A percentile compares a stretch with the other conserved stretches of the same genome.
These are phyloP conservation scores for Corythornis vintsioides DNA, from an alignment of 2,113 vertebrate species.

Conservation along the genomic window DNA sequence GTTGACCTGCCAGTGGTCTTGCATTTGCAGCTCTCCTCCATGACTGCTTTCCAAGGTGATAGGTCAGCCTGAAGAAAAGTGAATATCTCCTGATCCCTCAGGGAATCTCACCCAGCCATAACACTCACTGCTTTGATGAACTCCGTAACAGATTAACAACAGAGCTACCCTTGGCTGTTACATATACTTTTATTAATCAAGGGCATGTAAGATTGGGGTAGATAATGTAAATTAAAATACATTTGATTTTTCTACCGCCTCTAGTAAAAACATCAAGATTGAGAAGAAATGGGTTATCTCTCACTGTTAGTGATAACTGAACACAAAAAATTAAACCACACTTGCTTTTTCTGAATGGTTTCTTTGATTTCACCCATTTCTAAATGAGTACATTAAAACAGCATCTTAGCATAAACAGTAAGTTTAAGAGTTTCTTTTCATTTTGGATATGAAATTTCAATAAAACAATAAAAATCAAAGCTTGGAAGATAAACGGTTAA, in stretches of 20 bases:
- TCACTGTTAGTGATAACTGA: neutral
- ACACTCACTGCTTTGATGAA: constrained; percentile 71
- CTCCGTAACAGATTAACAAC: constrained; percentile 69
- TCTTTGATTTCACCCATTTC: neutral
- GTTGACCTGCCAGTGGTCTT: constrained; percentile 71
- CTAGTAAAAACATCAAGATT: constrained; percentile 15
- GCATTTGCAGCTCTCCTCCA: constrained; percentile 68
- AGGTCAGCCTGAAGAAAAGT: constrained; percentile 70
- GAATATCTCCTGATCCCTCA: constrained; percentile 59
- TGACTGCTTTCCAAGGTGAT: constrained; percentile 76
- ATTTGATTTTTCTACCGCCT: constrained; percentile 44
- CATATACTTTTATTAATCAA: constrained; percentile 72
- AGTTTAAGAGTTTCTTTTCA: neutral
- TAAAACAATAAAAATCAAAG: neutral
- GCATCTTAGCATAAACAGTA: neutral
- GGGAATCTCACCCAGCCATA: constrained; percentile 66
- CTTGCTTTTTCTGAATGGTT: neutral
- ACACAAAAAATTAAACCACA: neutral
- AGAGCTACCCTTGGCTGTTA: constrained; percentile 57
- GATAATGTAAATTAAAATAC: constrained; percentile 60
- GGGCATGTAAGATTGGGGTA: constrained; percentile 66
- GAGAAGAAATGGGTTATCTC: neutral
- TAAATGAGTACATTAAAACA: neutral
- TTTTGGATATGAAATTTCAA: neutral
- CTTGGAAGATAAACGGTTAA: neutral